These are phyloP conservation scores for Mya arenaria DNA, from an alignment of 1,140 invertebrate genomes.

Conservation along the genomic window DNA sequence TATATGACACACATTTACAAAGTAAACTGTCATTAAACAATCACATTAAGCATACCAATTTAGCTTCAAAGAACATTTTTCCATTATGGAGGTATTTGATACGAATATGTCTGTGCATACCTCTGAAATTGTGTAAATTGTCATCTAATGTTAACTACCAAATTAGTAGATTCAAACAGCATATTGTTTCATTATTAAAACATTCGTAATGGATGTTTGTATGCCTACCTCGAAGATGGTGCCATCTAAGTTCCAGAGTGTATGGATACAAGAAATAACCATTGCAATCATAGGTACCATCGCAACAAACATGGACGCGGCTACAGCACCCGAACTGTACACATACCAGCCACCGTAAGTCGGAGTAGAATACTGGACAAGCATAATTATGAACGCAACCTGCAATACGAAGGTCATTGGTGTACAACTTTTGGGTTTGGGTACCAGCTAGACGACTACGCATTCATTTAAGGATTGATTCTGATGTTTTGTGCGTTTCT, in stretches of 20 bases:
- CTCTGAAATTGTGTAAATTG: background rate
- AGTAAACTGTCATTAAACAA: background rate
- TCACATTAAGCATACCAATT: too few relatives aligned
- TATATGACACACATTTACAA: background rate
- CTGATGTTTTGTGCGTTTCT: too few relatives aligned
- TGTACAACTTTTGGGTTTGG: too few relatives aligned
- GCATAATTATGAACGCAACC: background rate
- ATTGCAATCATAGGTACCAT: conserved; percentile 1
- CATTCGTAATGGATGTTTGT: background rate
- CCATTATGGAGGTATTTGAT: too few relatives aligned
- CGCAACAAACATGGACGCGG: background rate
- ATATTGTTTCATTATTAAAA: background rate
- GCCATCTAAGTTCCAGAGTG: background rate
- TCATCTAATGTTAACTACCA: background rate
- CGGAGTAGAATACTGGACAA: background rate
- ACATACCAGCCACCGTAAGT: conserved; percentile 4
- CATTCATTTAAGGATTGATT: too few relatives aligned
- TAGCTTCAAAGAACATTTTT: too few relatives aligned
- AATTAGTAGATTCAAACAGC: background rate
- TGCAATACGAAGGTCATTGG: background rate
- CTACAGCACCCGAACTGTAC: background rate
- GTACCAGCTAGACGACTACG: too few relatives aligned
- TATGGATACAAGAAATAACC: background rate
- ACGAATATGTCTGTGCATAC: background rate
- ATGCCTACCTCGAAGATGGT: background rate